A percentile compares a stretch with the other conserved stretches of the same genome.
phyloP scores from a whole-genome alignment of 2,113 vertebrate genomes.

The Megaceryle torquata region DNA sequence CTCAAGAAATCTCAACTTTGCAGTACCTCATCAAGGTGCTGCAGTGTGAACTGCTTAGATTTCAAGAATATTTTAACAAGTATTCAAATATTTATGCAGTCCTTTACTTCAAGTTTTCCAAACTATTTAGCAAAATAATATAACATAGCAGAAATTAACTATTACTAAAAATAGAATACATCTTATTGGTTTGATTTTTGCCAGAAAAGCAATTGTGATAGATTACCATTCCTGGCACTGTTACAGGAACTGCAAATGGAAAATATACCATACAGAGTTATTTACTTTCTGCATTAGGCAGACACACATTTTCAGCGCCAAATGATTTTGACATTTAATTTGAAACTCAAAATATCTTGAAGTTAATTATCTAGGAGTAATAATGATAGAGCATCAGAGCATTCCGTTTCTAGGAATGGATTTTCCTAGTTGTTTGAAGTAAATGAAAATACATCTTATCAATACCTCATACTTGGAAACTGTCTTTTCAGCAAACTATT shows the following conservation, averaged over 20 bases:
- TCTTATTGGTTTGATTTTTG: neutral
- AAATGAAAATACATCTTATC: constrained; percentile 3
- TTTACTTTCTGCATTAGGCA: constrained; percentile 33
- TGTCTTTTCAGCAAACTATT: neutral
- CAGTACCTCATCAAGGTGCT: neutral
- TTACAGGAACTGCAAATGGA: neutral
- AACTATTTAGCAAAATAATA: neutral
- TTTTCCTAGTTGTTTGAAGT: constrained; percentile 29
- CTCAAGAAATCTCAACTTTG: neutral
- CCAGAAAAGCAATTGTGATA: neutral
- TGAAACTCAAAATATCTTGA: constrained; percentile 28
- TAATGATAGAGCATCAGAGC: neutral
- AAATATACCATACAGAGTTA: neutral
- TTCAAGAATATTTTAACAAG: neutral
- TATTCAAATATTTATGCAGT: neutral
- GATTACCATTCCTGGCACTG: neutral
- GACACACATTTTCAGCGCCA: constrained; percentile 24
- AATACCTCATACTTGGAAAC: neutral
- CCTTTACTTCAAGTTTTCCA: neutral
- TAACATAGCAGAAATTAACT: neutral
- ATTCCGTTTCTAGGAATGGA: constrained; percentile 3
- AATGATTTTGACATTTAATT: constrained; percentile 52
- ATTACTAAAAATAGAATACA: neutral
- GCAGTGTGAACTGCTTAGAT: neutral
- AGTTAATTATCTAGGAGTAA: constrained; percentile 33